Percentiles rank a stretch among this genome's conserved stretches.
Conservation (phyloP, 2,113 vertebrate species). For the Sitta europaea region DNA sequence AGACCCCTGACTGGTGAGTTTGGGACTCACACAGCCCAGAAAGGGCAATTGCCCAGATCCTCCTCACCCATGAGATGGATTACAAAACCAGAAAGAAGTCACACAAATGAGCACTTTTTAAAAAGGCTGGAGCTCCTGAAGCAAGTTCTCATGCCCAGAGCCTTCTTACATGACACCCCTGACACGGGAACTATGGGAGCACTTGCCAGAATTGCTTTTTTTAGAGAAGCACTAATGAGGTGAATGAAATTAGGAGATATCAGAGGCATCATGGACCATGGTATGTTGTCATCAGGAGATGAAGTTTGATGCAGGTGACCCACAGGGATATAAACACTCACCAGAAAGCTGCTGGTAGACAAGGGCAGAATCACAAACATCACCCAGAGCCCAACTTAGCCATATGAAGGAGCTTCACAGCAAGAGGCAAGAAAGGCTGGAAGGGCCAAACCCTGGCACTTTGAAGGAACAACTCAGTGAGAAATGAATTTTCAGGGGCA, state of each 20-base stretch:
- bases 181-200: rapidly evolving
- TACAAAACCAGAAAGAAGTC: neutral
- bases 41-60: neutral
- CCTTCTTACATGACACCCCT: neutral
- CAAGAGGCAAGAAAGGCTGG: neutral
- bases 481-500: neutral
- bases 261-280: neutral
- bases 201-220: neutral
- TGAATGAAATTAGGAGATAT: neutral
- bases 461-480: neutral
- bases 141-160: neutral
- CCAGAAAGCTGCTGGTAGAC: neutral
- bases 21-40: neutral
- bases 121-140: neutral
- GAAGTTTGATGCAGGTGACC: neutral
- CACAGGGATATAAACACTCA: neutral
- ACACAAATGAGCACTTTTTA: neutral
- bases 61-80: neutral
- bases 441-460: neutral
- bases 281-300: too few species aligned
- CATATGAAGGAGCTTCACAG: neutral
- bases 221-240: neutral
- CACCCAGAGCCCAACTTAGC: neutral
- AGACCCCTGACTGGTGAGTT: neutral
- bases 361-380: neutral